phyloP scores from a whole-genome alignment of 1,140 invertebrate genomes.

The Heliconius melpomene region DNA sequence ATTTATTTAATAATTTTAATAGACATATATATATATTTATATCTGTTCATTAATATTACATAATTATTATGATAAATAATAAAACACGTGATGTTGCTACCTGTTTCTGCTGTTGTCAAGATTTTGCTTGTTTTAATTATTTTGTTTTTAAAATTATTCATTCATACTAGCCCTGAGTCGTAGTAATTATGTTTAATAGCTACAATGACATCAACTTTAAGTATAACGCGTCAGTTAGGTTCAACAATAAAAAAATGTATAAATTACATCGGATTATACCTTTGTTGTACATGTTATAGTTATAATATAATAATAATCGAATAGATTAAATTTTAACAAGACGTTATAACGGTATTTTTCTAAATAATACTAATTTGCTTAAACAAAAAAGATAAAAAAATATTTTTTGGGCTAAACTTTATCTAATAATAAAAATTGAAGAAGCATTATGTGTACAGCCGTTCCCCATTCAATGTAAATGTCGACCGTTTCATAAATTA shows the following conservation, averaged over 20 bases:
- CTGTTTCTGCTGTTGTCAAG: neutral
- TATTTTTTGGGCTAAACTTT: neutral
- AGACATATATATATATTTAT: too few species aligned
- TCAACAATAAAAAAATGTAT: neutral
- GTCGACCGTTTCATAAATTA: constrained; percentile 35
- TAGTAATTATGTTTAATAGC: neutral
- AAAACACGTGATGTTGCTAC: too few species aligned
- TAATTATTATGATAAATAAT: too few species aligned
- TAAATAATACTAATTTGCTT: neutral
- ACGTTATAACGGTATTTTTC: too few species aligned
- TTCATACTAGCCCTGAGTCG: neutral
- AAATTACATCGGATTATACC: neutral
- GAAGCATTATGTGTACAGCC: constrained; percentile 35
- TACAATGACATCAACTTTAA: neutral
- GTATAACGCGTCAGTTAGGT: neutral
- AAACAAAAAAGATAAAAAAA: neutral
- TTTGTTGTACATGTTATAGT: too few species aligned
- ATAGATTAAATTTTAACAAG: too few species aligned
- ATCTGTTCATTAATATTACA: too few species aligned
- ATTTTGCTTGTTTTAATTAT: neutral
- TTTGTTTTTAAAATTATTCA: neutral
- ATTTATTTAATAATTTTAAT: too few species aligned
- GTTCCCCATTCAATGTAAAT: constrained; percentile 59
- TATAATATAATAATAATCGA: too few species aligned
- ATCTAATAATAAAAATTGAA: constrained; percentile 29